Conservation (phyloP, 2,797 vertebrate species). For the Danio choprae region DNA sequence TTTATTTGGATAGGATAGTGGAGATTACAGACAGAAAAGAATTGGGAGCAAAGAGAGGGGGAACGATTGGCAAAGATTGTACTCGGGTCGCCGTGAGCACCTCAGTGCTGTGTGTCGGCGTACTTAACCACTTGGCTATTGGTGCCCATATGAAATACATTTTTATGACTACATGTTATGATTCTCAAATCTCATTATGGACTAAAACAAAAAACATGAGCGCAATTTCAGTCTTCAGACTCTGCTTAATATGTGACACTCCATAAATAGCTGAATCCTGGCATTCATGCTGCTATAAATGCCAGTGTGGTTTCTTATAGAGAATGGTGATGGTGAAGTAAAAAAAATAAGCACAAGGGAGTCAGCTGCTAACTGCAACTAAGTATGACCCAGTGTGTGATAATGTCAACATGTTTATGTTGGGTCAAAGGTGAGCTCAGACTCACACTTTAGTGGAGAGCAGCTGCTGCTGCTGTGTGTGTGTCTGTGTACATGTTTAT, state of each 20-base stretch:
- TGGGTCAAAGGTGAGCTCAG: conserved; percentile 5
- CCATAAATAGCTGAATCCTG: not conserved
- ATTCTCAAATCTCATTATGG: not conserved
- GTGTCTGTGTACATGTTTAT: not conserved
- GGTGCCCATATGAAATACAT: not conserved
- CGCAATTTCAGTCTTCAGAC: not conserved
- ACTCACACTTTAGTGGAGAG: not conserved
- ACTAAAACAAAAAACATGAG: not conserved
- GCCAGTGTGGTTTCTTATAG: not conserved
- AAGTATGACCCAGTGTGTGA: not conserved
- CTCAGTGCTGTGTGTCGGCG: too few species aligned
- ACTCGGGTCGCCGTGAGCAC: too few species aligned
- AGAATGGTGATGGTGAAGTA: not conserved
- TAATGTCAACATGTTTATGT: not conserved
- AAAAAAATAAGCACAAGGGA: conserved; percentile 11
- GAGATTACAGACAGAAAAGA: too few species aligned
- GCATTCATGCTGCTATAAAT: not conserved
- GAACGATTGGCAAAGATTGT: too few species aligned
- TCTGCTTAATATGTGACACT: not conserved
- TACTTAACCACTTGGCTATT: too few species aligned
- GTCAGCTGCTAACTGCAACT: not conserved
- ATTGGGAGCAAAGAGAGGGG: too few species aligned
- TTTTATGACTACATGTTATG: not conserved
- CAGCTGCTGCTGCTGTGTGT: not conserved
- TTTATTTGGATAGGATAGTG: too few species aligned